A percentile compares a stretch with the other conserved stretches of the same genome.
phyloP scores from a whole-genome alignment of 1,140 invertebrate species.

The Adelges cooleyi region DNA sequence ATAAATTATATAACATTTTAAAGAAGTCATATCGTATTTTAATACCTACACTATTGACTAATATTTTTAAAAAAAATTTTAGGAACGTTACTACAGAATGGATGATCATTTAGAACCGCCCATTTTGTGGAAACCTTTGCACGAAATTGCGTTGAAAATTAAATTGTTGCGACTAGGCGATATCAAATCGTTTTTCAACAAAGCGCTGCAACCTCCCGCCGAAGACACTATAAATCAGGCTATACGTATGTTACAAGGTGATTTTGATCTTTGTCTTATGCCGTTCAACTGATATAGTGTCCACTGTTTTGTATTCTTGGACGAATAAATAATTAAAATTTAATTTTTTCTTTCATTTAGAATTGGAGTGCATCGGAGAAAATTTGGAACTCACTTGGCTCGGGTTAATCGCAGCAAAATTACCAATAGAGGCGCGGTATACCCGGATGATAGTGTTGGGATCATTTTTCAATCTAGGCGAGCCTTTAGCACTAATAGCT shows the following conservation, averaged over 20 bases:
- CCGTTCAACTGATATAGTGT: no score
- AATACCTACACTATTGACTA: neutral
- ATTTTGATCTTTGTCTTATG: no score
- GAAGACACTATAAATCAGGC: constrained; percentile 87
- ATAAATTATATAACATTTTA: neutral
- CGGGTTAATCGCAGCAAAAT: constrained; percentile 62
- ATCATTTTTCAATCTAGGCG: constrained; percentile 77
- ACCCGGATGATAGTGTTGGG: constrained; percentile 93
- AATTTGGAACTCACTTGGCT: constrained; percentile 76
- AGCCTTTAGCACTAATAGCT: constrained; percentile 83
- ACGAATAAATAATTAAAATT: no score
- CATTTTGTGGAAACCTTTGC: constrained; percentile 88
- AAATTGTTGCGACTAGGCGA: constrained; percentile 74
- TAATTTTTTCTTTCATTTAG: no score
- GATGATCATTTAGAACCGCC: constrained; percentile 89
- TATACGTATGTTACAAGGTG: constrained; percentile 51
- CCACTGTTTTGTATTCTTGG: no score
- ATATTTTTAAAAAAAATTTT: constrained; percentile 29
- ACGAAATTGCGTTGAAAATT: constrained; percentile 73
- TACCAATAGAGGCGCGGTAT: constrained; percentile 82
- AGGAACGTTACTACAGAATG: constrained; percentile 56
- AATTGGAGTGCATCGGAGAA: constrained; percentile 76
- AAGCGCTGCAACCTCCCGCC: constrained; percentile 86
- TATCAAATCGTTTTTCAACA: constrained; percentile 83
- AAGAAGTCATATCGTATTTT: neutral